These are phyloP conservation scores for Phylloscopus whistleri DNA, from an alignment of 2,113 vertebrate species.

Conservation along the genomic window DNA sequence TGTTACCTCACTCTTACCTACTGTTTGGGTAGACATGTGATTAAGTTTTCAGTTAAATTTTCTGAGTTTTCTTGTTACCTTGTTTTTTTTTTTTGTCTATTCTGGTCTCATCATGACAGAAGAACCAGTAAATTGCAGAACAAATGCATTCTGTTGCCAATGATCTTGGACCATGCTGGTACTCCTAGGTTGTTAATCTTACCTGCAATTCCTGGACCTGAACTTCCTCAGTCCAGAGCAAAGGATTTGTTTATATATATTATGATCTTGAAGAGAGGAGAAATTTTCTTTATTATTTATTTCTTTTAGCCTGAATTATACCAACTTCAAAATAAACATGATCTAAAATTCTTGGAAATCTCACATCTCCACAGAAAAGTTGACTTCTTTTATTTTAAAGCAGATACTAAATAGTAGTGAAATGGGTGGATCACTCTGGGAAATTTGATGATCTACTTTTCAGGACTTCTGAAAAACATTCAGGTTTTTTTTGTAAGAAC, in stretches of 20 bases:
- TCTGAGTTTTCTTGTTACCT: not conserved
- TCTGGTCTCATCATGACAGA: not conserved
- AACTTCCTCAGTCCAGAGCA: not conserved
- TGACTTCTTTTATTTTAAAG: not conserved
- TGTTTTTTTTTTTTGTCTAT: not conserved
- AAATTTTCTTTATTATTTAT: not conserved
- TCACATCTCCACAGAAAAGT: not conserved
- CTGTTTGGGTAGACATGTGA: fast-evolving
- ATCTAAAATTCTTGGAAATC: not conserved
- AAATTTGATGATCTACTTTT: not conserved
- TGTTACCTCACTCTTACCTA: not conserved
- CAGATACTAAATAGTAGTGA: not conserved
- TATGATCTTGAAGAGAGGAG: not conserved
- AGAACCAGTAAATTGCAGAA: not conserved
- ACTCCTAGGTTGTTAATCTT: not conserved
- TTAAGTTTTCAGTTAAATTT: not conserved
- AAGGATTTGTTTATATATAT: not conserved
- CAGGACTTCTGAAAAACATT: not conserved
- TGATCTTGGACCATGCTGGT: not conserved
- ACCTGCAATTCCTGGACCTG: not conserved
- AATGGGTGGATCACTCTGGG: not conserved
- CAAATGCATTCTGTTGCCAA: not conserved
- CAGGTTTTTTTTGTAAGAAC: not conserved
- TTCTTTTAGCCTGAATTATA: not conserved
- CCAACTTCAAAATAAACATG: not conserved